Conservation (phyloP, 2,113 vertebrate species). For the Hypanus sabinus region DNA sequence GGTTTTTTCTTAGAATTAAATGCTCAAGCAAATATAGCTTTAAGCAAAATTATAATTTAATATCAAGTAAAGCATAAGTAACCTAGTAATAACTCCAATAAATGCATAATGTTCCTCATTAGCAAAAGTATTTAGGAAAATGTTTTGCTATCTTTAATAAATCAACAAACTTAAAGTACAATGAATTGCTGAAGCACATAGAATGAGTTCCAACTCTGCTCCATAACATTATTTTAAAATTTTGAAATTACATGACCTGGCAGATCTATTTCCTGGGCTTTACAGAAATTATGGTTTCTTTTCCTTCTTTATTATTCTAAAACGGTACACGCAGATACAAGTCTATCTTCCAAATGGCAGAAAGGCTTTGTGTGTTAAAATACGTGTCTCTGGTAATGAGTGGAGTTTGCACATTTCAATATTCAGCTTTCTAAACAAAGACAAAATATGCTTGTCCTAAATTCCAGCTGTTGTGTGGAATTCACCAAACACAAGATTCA, state of each 20-base stretch:
- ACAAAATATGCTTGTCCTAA: neutral
- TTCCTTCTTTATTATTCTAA: too few species aligned
- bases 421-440: neutral
- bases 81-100: neutral
- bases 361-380: neutral
- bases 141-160: constrained; percentile 3
- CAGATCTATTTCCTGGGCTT: neutral
- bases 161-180: neutral
- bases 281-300: neutral
- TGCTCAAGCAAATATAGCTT: neutral
- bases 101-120: constrained; percentile 27
- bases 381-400: neutral
- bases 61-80: neutral
- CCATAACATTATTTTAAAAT: neutral
- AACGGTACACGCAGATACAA: neutral
- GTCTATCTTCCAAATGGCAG: neutral
- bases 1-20: neutral
- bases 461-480: neutral
- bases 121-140: neutral
- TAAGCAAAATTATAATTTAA: neutral
- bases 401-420: neutral
- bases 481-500: neutral
- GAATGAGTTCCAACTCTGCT: neutral
- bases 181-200: neutral
- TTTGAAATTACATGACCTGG: neutral